Percentiles rank a stretch among this genome's conserved stretches.
These are phyloP conservation scores for Eublepharis macularius DNA, from an alignment of 2,113 vertebrate genomes.

Conservation along the genomic window DNA sequence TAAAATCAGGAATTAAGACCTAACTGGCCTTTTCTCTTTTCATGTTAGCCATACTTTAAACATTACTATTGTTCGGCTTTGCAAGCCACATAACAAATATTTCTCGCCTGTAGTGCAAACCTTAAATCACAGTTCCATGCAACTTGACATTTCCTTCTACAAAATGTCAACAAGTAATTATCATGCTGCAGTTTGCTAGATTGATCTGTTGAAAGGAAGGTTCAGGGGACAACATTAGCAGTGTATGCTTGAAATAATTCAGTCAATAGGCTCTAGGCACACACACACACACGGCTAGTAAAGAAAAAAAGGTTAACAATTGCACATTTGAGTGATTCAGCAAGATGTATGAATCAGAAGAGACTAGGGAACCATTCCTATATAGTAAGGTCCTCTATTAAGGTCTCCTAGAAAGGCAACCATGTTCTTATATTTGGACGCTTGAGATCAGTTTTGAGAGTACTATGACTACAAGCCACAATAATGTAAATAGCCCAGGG, in stretches of 20 bases:
- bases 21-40: not conserved
- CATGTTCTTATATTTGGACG: not conserved
- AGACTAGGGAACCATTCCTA: not conserved
- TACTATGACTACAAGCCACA: not conserved
- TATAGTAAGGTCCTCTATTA: not conserved
- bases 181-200: not conserved
- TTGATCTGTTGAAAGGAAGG: not conserved
- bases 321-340: not conserved
- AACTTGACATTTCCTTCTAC: not conserved
- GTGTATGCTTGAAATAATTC: not conserved
- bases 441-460: not conserved
- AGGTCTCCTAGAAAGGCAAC: not conserved
- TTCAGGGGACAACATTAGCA: not conserved
- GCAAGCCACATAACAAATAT: not conserved
- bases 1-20: not conserved
- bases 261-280: not conserved
- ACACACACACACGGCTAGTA: not conserved
- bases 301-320: not conserved
- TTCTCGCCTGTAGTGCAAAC: not conserved
- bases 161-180: not conserved
- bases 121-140: not conserved
- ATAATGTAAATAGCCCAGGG: not conserved
- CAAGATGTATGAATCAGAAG: not conserved
- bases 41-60: not conserved
- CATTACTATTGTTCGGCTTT: not conserved